Evolutionary conservation across 2,797 vertebrate species (phyloP).

Genomic region (Coracias cyanogaster): DNA sequence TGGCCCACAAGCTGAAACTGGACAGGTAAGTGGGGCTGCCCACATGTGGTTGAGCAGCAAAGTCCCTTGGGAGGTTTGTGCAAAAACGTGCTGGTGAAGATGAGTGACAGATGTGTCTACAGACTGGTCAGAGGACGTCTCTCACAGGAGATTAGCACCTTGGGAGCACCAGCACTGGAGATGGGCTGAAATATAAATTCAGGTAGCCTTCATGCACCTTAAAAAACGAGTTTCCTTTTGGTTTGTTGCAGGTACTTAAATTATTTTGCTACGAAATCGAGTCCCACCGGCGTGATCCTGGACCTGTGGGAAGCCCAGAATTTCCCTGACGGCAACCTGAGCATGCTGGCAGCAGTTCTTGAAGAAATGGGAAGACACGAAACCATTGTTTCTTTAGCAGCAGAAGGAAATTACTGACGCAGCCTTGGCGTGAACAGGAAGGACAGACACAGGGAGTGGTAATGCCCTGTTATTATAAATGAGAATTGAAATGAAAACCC

Average conservation of each 20-base stretch:
- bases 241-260: constrained; percentile 90
- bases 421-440: constrained; percentile 33
- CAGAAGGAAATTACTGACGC: constrained; percentile 89
- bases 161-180: not conserved
- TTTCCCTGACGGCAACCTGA: constrained; percentile 96
- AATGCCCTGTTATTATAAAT: constrained; percentile 24
- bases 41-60: accelerated
- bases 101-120: not conserved
- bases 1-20: constrained; percentile 95
- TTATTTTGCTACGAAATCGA: constrained; percentile 98
- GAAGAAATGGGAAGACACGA: constrained; percentile 98
- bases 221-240: not conserved
- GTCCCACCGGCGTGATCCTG: constrained; percentile 95
- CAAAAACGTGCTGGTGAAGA: not conserved
- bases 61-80: accelerated
- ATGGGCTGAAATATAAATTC: not conserved
- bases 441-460: constrained; percentile 22
- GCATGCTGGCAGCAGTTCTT: constrained; percentile 93
- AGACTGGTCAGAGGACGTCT: not conserved
- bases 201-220: not conserved
- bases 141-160: not conserved
- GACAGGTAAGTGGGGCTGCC: constrained; percentile 85
- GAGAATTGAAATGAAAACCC: constrained; percentile 55
- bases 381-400: constrained; percentile 86
- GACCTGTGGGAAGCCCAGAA: constrained; percentile 99